These are phyloP conservation scores for Actenoides lindsayi DNA, from an alignment of 2,113 vertebrate genomes.

Conservation along the genomic window DNA sequence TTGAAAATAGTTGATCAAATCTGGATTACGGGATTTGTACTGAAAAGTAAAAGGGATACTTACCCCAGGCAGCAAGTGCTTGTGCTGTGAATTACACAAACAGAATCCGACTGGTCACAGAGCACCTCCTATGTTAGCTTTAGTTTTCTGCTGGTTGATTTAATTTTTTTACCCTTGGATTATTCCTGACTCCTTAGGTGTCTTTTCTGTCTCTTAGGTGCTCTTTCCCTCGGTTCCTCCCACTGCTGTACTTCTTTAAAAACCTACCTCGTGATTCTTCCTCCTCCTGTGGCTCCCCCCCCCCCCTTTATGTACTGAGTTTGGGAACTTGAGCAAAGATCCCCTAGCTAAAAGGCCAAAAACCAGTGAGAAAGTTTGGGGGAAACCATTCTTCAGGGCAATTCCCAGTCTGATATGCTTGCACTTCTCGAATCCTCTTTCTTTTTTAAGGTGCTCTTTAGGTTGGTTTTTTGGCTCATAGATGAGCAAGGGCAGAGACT, in stretches of 20 bases:
- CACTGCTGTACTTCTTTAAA: neutral
- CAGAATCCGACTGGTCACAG: neutral
- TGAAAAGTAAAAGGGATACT: neutral
- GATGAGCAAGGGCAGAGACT: neutral
- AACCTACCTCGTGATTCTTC: neutral
- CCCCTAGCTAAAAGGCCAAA: neutral
- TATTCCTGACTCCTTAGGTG: neutral
- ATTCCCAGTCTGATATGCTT: neutral
- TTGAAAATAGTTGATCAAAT: neutral
- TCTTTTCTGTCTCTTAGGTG: neutral
- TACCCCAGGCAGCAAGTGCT: neutral
- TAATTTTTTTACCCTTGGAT: neutral
- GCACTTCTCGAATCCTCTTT: neutral
- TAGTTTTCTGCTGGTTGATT: neutral
- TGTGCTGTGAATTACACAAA: fast-evolving
- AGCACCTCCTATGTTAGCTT: neutral
- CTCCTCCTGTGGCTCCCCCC: neutral
- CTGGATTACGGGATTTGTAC: neutral
- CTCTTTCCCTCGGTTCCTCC: neutral
- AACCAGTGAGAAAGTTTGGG: neutral
- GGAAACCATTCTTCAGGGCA: conserved; percentile 40
- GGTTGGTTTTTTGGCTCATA: neutral
- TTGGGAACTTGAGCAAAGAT: conserved; percentile 50
- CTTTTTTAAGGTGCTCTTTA: neutral
- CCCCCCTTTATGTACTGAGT: neutral